phyloP scores from a whole-genome alignment of 92 coral and sea anemone species.

The Phymanthus crucifer region DNA sequence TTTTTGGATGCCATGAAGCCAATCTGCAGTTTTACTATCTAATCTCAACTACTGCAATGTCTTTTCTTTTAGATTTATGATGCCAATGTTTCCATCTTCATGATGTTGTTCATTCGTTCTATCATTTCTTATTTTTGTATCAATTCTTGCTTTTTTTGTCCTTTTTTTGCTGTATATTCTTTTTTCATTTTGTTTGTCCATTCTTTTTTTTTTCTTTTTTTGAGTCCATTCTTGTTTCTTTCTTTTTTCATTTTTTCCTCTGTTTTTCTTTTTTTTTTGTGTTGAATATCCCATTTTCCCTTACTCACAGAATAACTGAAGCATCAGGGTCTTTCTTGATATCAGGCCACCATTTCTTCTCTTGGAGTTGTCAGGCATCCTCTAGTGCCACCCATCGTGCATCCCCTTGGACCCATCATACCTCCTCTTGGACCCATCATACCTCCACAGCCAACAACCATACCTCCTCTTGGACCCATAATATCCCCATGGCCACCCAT shows the following conservation, averaged over 20 bases:
- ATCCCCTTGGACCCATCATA: constrained; percentile 3
- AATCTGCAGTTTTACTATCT: neutral
- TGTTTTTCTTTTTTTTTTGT: neutral
- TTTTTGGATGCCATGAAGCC: constrained; percentile 29
- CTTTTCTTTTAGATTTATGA: neutral
- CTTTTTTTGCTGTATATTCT: neutral
- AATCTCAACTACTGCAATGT: neutral
- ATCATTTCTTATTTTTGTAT: neutral
- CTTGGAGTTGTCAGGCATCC: neutral
- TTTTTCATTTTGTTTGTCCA: neutral
- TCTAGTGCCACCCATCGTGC: neutral
- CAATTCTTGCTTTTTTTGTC: neutral
- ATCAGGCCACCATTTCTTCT: neutral
- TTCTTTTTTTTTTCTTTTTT: neutral
- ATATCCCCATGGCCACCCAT: neutral
- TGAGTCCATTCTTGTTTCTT: neutral
- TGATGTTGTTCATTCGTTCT: neutral
- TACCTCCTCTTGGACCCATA: neutral
- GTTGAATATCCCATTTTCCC: neutral
- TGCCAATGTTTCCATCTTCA: neutral
- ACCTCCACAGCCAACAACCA: constrained; percentile 2
- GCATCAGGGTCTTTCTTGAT: neutral
- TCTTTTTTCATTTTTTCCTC: no score
- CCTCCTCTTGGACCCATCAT: constrained; percentile 9
- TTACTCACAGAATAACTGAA: neutral